Evolutionary conservation across 2,113 vertebrate genomes (phyloP), one percentile per base, ranked within the genome.

Genomic region (Corydoras maculifer): DNA sequence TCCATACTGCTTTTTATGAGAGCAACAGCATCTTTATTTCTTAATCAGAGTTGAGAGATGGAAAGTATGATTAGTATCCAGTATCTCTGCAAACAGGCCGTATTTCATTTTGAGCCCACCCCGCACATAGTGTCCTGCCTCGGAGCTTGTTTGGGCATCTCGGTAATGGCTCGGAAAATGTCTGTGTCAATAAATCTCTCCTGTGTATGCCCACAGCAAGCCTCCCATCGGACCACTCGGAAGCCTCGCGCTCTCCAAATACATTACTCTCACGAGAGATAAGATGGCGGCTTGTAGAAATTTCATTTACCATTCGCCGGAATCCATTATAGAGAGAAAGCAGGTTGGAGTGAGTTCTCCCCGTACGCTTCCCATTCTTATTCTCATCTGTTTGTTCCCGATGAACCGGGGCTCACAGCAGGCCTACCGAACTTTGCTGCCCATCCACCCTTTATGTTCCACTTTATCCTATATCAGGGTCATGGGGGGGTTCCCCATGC

Each of bases 131-230:
- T 78, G 74, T 78, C 62, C 79, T 48, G 76, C 80, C 80, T 74
- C 55, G 59, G 55, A 77, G 82, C 74, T 79, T 79, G 72, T 83
- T 81, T 81, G 69, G 78, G 70, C 35, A 11, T 59, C 61, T 64
- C 5, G 69, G 73, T 84, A 86, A 84, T 85, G 80, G 68, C 69
- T 77, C 65, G 76, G 75, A 83, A 85, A 83, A 82, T 58, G 82
- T 85, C 80, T 63, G 58, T 73, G 79, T 83, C 81, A 31, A 86
- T 87, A 84, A 75, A 82, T 86, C 81, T 82, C 72, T 77, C 77
- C 78, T 69, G 55, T 31, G 55, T 74, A 80, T 48, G 60, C 73
- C 69, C 53, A 72, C 59, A 72, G 64, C 72, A 72, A 73, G 82
- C 64, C 72, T 84, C 74, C 77, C 51, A 62, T 43, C 54, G 48